phyloP scores from a whole-genome alignment of 2,797 vertebrate species.

The Peromyscus aztecus region DNA sequence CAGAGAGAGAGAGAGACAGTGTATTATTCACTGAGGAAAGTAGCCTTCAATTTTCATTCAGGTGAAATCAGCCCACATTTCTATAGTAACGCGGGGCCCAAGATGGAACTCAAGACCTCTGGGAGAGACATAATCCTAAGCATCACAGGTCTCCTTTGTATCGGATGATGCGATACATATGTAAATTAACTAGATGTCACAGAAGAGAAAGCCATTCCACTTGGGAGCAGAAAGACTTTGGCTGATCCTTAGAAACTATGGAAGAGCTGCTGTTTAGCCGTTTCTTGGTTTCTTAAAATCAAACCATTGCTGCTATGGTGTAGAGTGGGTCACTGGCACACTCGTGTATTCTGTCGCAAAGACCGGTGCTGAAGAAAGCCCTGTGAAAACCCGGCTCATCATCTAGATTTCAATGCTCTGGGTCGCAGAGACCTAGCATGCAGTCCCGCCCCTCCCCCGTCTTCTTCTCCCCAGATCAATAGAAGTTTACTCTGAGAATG shows the following conservation, averaged over 20 bases:
- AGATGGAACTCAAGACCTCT: not conserved
- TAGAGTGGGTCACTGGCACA: not conserved
- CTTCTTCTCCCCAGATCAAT: not conserved
- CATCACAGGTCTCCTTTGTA: not conserved
- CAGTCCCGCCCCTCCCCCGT: not conserved
- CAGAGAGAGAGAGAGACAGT: no score
- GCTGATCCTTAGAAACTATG: not conserved
- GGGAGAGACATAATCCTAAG: not conserved
- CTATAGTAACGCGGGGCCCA: not conserved
- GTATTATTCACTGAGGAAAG: not conserved
- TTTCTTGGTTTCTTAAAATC: not conserved
- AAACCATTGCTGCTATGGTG: rapidly evolving
- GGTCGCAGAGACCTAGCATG: not conserved
- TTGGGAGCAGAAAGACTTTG: not conserved
- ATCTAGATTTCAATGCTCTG: rapidly evolving
- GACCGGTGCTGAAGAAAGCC: not conserved
- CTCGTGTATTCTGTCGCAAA: not conserved
- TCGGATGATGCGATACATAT: not conserved
- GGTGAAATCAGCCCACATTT: not conserved
- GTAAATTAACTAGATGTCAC: not conserved
- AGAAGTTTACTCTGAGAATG: not conserved
- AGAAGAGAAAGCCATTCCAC: not conserved
- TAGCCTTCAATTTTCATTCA: not conserved
- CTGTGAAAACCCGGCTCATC: not conserved
- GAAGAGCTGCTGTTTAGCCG: not conserved